These are phyloP conservation scores for Ischnura elegans DNA, from an alignment of 2,888 invertebrate species.

Conservation along the genomic window DNA sequence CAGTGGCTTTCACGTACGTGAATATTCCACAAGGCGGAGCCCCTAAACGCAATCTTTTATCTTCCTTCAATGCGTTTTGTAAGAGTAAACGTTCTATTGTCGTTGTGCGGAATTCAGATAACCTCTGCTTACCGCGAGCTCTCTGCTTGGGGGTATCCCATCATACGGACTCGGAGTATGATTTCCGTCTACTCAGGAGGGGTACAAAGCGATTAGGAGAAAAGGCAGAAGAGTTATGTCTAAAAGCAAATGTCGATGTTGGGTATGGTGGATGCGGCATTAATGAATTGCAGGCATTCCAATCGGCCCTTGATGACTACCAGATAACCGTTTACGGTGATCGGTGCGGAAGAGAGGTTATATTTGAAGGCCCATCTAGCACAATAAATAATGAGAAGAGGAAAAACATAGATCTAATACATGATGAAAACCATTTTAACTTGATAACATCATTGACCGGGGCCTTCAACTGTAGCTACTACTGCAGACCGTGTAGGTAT, in stretches of 20 bases:
- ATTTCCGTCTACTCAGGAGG: not conserved
- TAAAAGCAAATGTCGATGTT: not conserved
- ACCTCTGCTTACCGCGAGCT: not conserved
- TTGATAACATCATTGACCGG: not conserved
- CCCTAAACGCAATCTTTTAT: not conserved
- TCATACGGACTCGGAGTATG: not conserved
- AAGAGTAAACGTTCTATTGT: not conserved
- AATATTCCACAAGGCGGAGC: not conserved
- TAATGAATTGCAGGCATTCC: not conserved
- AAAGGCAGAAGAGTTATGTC: not conserved
- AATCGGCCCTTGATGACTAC: not conserved
- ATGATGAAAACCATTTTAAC: not conserved
- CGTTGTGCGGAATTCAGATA: not conserved
- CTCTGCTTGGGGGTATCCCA: not conserved
- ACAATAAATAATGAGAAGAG: not conserved
- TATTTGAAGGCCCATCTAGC: constrained; percentile 15
- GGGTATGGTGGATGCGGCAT: not conserved
- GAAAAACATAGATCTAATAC: not conserved
- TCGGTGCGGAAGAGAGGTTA: not conserved
- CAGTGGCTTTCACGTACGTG: not conserved
- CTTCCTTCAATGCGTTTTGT: not conserved
- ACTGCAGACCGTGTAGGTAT: constrained; percentile 8
- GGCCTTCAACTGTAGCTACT: not conserved
- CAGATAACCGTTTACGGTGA: not conserved
- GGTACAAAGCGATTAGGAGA: not conserved